phyloP scores from a whole-genome alignment of 2,113 vertebrate species.

The Corythornis vintsioides region DNA sequence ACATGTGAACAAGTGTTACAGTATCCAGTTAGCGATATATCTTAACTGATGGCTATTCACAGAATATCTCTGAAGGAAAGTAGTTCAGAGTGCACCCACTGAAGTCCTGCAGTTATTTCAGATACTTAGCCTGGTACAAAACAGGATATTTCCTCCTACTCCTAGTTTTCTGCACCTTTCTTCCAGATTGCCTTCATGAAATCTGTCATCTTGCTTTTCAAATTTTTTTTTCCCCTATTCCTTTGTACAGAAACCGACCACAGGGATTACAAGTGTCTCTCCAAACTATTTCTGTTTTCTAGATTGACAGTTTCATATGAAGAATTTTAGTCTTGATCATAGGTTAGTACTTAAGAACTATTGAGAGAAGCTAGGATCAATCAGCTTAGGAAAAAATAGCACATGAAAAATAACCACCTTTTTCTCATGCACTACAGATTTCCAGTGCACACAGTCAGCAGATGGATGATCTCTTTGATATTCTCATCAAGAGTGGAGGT shows the following conservation, averaged over 20 bases:
- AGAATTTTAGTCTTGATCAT: neutral
- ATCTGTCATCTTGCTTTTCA: neutral
- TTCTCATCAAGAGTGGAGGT: constrained; percentile 98
- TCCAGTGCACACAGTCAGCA: constrained; percentile 92
- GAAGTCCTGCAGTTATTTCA: neutral
- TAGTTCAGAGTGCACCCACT: neutral
- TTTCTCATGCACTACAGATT: constrained; percentile 72
- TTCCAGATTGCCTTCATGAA: neutral
- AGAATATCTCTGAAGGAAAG: neutral
- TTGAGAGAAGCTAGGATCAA: neutral
- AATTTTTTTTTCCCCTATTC: neutral
- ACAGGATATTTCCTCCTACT: neutral
- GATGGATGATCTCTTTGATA: constrained; percentile 98
- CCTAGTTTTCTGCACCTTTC: neutral
- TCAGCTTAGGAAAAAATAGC: neutral
- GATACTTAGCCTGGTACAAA: neutral
- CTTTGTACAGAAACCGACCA: neutral
- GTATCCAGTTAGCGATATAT: neutral
- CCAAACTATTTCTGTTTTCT: neutral
- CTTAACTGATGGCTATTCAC: neutral
- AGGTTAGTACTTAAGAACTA: neutral
- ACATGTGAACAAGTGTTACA: too few relatives aligned
- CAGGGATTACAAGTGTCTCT: neutral
- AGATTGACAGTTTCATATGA: neutral
- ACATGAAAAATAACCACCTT: neutral